Evolutionary conservation across 2,888 invertebrate species (phyloP), one percentile per base, ranked within the genome.

Genomic region (Amphipoea oculea): DNA sequence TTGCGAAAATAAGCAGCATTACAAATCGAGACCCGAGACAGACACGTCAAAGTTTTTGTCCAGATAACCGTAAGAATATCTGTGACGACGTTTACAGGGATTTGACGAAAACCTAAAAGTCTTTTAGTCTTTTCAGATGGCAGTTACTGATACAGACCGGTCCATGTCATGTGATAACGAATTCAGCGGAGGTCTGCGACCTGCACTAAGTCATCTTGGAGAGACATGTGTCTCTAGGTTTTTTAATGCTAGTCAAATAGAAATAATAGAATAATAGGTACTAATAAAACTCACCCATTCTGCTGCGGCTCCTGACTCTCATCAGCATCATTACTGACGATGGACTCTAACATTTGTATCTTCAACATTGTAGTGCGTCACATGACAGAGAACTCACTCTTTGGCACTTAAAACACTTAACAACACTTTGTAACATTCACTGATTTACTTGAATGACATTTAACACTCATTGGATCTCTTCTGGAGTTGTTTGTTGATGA

Each of bases 271-370:
- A 11, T 14, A 17, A 14, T 23, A 48, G 12, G 48, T 48, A 29
- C 0, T n/a, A 6, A 17, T 36, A 12, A 6, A 36, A 89, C 96
- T 95, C 81, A 97, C 97, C 96, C 96, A 92, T 95, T 95, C 62
- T 92, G 94, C 86, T 95, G 95, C 90, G 94, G 96, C 89, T 95
- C 95, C 86, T 92, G 95, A 82, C 90, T 95, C 81, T 97, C 96
- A 88, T 97, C 96, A 88, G 96, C 93, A 73, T 98, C 98, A 94
- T 97, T 98, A 94, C 97, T 98, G 94, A 98, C 98, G 92, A 98
- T 97, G 92, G 98, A 98, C 92, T 98, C 98, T 96, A 98, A 96
- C 98, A 98, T 98, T 94, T 98, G 98, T 96, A 98, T 98, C 97
- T 98, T 98, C 95, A 98, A 95, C 98, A 98, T 98, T 91, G 89